Percentiles rank a stretch among this genome's conserved stretches.
phyloP scores from a whole-genome alignment of 2,888 invertebrate species.

The Trachelus stipa region DNA sequence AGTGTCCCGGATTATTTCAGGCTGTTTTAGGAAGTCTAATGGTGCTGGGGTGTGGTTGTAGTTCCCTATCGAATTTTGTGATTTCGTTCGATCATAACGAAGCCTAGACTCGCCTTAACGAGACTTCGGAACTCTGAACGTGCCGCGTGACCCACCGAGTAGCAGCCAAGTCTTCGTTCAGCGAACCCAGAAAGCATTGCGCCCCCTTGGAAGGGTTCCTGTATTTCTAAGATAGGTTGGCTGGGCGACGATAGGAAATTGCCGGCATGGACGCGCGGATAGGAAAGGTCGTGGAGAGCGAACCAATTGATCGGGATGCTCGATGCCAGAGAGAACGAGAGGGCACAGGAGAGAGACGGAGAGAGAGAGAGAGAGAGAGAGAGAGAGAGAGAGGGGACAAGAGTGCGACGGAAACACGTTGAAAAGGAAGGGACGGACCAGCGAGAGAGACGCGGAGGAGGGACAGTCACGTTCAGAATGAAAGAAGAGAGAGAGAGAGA shows the following conservation, averaged over 20 bases:
- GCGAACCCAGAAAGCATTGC: neutral
- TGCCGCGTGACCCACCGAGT: neutral
- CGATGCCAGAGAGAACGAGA: constrained; percentile 11
- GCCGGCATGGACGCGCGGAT: constrained; percentile 7
- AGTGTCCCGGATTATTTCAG: neutral
- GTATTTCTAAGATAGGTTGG: neutral
- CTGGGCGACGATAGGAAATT: neutral
- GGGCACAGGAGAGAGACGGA: constrained; percentile 9
- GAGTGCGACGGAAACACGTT: neutral
- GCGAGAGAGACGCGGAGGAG: neutral
- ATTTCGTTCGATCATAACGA: neutral
- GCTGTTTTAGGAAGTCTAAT: neutral
- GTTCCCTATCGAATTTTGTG: neutral
- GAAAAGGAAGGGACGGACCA: neutral
- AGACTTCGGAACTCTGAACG: neutral
- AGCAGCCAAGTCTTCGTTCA: neutral
- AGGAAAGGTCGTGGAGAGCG: constrained; percentile 3
- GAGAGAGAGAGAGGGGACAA: neutral
- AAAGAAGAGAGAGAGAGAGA: neutral
- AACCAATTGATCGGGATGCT: neutral
- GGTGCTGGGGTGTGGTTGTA: neutral
- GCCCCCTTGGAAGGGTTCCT: neutral
- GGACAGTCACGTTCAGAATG: neutral
- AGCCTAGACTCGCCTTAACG: neutral
- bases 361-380: neutral